Evolutionary conservation across 2,113 vertebrate species (phyloP).

Genomic region (Mugil cephalus): DNA sequence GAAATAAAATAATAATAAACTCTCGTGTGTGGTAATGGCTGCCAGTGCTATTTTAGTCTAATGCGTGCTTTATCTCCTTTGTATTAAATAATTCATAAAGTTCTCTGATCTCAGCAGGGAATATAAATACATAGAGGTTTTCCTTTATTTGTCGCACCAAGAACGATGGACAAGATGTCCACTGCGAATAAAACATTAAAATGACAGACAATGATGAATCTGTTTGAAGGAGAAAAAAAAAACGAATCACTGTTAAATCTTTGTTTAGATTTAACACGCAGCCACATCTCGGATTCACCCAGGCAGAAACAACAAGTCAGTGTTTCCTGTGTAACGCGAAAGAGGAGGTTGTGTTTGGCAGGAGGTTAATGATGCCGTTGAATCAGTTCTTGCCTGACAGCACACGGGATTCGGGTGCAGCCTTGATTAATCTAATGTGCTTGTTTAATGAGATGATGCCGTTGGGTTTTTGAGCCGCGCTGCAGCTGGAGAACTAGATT

Average conservation of each 20-base stretch:
- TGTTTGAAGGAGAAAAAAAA: too few relatives aligned
- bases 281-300: background rate
- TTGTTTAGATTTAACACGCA: background rate
- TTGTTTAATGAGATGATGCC: constrained; percentile 59
- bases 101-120: constrained; percentile 61
- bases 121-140: constrained; percentile 11
- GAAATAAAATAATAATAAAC: too few relatives aligned
- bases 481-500: constrained; percentile 55
- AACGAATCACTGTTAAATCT: background rate
- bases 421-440: constrained; percentile 51
- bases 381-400: constrained; percentile 19
- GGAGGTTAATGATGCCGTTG: constrained; percentile 24
- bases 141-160: constrained; percentile 7
- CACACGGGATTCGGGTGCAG: constrained; percentile 15
- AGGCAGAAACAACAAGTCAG: constrained; percentile 14
- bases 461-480: constrained; percentile 47
- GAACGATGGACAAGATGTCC: too few relatives aligned
- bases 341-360: background rate
- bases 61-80: constrained; percentile 9
- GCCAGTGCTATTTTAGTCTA: constrained; percentile 7
- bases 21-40: background rate
- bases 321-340: background rate
- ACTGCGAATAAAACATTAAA: too few relatives aligned
- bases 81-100: constrained; percentile 61
- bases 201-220: too few relatives aligned